Percentiles rank a stretch among this genome's conserved stretches.
These are phyloP conservation scores for Netelia inedita DNA, from an alignment of 2,888 invertebrate species.

Conservation along the genomic window DNA sequence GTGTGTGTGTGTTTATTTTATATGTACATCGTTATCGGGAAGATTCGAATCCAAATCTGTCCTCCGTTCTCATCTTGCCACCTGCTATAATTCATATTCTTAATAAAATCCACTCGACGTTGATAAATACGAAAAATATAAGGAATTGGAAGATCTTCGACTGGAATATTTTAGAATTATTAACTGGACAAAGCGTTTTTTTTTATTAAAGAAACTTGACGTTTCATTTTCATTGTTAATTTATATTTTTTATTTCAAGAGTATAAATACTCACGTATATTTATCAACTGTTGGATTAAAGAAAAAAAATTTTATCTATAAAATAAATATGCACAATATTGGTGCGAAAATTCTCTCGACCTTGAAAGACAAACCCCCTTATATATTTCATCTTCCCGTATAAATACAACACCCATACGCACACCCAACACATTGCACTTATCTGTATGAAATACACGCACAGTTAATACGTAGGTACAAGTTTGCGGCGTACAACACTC, in stretches of 20 bases:
- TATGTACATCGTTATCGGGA: conserved; percentile 19
- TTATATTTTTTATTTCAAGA: no score
- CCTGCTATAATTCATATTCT: conserved; percentile 51
- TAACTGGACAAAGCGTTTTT: background rate
- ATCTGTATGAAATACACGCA: background rate
- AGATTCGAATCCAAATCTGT: conserved; percentile 48
- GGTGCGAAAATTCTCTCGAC: background rate
- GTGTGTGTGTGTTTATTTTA: background rate
- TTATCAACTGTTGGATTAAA: no score
- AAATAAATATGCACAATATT: background rate
- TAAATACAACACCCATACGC: conserved; percentile 2
- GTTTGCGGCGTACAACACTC: background rate
- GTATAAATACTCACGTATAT: no score
- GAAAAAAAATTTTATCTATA: no score
- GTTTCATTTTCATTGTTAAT: no score
- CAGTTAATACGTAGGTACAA: conserved; percentile 15
- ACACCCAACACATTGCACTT: conserved; percentile 46
- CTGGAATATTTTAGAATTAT: background rate
- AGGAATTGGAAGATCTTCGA: background rate
- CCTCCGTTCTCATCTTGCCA: conserved; percentile 30
- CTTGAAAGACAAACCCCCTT: background rate
- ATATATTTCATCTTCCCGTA: background rate
- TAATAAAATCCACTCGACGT: conserved; percentile 34
- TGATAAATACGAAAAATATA: conserved; percentile 24
- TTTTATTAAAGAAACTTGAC: no score